phyloP scores from a whole-genome alignment of 2,888 invertebrate species.

The Caenorhabditis angaria region DNA sequence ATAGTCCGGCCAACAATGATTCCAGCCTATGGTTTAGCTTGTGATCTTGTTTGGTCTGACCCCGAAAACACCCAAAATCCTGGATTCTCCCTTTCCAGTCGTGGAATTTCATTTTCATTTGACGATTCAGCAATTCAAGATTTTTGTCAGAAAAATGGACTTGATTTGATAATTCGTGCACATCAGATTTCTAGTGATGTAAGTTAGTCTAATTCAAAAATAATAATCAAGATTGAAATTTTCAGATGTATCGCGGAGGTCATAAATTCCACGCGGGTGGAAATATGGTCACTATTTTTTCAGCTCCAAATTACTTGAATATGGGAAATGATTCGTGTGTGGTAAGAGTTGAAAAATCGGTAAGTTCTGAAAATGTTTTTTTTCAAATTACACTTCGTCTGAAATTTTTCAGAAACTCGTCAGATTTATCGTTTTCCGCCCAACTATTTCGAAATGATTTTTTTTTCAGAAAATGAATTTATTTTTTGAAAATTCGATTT shows the following conservation, averaged over 20 bases:
- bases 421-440: slow-evolving; percentile 30
- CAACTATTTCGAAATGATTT: no score
- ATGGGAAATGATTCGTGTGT: slow-evolving; percentile 58
- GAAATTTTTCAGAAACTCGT: slow-evolving; percentile 21
- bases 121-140: slow-evolving; percentile 75
- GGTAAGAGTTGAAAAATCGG: slow-evolving; percentile 35
- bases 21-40: slow-evolving; percentile 60
- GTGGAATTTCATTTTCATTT: slow-evolving; percentile 77
- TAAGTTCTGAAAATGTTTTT: not conserved
- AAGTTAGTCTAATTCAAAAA: not conserved
- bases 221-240: not conserved
- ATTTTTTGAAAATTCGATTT: not conserved
- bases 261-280: slow-evolving; percentile 54
- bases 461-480: not conserved
- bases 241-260: slow-evolving; percentile 55
- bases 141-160: slow-evolving; percentile 75
- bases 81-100: slow-evolving; percentile 57
- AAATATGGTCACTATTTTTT: slow-evolving; percentile 60
- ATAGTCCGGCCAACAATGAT: slow-evolving; percentile 55
- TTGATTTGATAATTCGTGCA: slow-evolving; percentile 76
- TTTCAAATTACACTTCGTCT: not conserved
- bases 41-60: slow-evolving; percentile 63
- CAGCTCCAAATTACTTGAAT: slow-evolving; percentile 63
- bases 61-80: slow-evolving; percentile 34
- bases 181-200: slow-evolving; percentile 74